Evolutionary conservation across 2,888 invertebrate species (phyloP).

Genomic region (Yponomeuta malinellus): DNA sequence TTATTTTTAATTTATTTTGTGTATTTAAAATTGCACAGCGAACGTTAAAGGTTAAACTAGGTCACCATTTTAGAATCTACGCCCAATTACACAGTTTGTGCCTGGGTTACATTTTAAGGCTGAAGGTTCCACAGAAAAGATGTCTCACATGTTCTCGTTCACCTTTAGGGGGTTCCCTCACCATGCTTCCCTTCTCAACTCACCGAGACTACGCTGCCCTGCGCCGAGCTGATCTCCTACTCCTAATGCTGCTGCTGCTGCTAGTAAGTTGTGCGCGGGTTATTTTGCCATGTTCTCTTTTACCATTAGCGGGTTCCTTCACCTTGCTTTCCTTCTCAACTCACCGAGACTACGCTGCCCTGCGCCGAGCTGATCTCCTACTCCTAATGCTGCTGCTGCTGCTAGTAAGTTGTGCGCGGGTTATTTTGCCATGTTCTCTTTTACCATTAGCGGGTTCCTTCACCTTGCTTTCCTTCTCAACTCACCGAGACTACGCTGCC

Average conservation of each 20-base stretch:
- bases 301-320: neutral
- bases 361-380: slow-evolving; percentile 45
- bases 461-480: slow-evolving; percentile 15
- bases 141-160: neutral
- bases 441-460: neutral
- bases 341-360: slow-evolving; percentile 70
- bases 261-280: too few relatives aligned
- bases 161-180: neutral
- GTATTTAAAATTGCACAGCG: too few relatives aligned
- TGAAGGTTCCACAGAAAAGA: too few relatives aligned
- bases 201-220: slow-evolving; percentile 59
- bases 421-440: too few relatives aligned
- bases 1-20: too few relatives aligned
- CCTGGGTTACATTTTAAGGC: too few relatives aligned
- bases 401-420: slow-evolving; percentile 48
- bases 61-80: too few relatives aligned
- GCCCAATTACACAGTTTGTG: too few relatives aligned
- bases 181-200: too few relatives aligned
- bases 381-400: slow-evolving; percentile 28
- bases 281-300: neutral
- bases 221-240: slow-evolving; percentile 42
- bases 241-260: too few relatives aligned
- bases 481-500: slow-evolving; percentile 72
- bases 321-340: slow-evolving; percentile 23
- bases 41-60: too few relatives aligned